phyloP scores from a whole-genome alignment of 1,140 invertebrate species.

The Drosophila nigrodunni region DNA sequence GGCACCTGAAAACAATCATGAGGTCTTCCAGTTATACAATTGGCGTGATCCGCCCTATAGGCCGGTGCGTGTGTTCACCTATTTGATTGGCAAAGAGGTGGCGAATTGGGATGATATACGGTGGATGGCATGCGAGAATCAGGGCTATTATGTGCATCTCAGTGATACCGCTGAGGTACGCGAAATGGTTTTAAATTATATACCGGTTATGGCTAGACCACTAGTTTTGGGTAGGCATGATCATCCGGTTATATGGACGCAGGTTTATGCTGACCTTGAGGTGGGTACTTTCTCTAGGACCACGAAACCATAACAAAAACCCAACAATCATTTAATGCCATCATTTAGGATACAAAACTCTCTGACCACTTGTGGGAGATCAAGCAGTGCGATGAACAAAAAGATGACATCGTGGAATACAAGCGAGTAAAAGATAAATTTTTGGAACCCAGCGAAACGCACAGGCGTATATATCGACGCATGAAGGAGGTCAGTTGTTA shows the following conservation, averaged over 20 bases:
- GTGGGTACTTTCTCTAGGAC: constrained; percentile 85
- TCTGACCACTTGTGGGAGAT: constrained; percentile 95
- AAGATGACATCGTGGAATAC: constrained; percentile 85
- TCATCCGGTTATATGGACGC: constrained; percentile 95
- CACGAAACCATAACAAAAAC: constrained; percentile 31
- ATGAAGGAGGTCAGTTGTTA: constrained; percentile 64
- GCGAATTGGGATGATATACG: constrained; percentile 93
- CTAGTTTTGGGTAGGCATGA: constrained; percentile 91
- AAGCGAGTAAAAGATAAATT: constrained; percentile 65
- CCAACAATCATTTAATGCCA: constrained; percentile 45
- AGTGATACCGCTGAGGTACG: constrained; percentile 96
- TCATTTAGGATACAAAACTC: constrained; percentile 91
- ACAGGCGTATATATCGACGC: constrained; percentile 61
- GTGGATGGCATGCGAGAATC: constrained; percentile 98
- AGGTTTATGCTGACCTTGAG: constrained; percentile 95
- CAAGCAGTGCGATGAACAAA: constrained; percentile 91
- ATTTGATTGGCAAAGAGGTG: constrained; percentile 97
- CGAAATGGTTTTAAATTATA: constrained; percentile 96
- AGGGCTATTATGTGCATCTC: constrained; percentile 97
- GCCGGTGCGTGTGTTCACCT: constrained; percentile 98
- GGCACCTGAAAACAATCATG: constrained; percentile 96
- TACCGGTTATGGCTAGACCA: constrained; percentile 95
- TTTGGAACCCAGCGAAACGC: constrained; percentile 66
- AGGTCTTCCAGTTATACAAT: constrained; percentile 96
- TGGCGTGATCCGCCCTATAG: constrained; percentile 89